Base-by-base conservation (phyloP, 2,888 invertebrate species). In the Parasteatoda lunata region DNA sequence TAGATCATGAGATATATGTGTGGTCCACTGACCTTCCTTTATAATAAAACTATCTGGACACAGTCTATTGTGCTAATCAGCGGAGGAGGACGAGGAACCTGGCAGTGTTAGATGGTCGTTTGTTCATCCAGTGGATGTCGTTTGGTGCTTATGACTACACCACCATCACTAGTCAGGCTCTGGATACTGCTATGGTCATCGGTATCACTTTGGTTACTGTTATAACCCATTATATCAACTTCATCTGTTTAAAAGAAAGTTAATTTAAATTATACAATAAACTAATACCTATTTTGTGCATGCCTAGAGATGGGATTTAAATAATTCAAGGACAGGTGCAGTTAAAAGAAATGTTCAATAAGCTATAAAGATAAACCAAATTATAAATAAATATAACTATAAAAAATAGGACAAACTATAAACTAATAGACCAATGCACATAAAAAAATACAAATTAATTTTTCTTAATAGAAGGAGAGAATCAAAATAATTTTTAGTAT, bases 171-270 rank as follows among this genome's bases (percentile, higher is more conserved):
- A 91, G 94, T 94, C 89, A 93, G 92, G 88, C 93, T 93, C 92
- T 95, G 95, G 78, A 91, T 91, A 92, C 95, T 95, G 92, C 95
- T 95, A 91, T 96, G 95, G 92, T 96, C 96, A 93, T 96, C 96
- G 90, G 95, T 95, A 90, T 92, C 92, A 92, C 96, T 96, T 92
- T 95, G 95, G 93, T 95, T 96, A 92, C 95, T 95, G 92, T 95
- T 95, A 93, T 96, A 96, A 84, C 96, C 96, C 91, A 96, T 95
- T 91, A 96, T 96, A 93, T 96, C 96, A 91, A 96, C 95, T 92
- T 96, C 96, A 93, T 96, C 96, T 96, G 30, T 30, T 30, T 30
- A 30, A 30, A 30, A 30, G 30, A 30, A 30, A 30, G 30, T 30
- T 30, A 30, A 30, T 30, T 30, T 30, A 30, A 30, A 30, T 30